phyloP scores from a whole-genome alignment of 1,140 invertebrate species.

The Caenorhabditis tropicalis region DNA sequence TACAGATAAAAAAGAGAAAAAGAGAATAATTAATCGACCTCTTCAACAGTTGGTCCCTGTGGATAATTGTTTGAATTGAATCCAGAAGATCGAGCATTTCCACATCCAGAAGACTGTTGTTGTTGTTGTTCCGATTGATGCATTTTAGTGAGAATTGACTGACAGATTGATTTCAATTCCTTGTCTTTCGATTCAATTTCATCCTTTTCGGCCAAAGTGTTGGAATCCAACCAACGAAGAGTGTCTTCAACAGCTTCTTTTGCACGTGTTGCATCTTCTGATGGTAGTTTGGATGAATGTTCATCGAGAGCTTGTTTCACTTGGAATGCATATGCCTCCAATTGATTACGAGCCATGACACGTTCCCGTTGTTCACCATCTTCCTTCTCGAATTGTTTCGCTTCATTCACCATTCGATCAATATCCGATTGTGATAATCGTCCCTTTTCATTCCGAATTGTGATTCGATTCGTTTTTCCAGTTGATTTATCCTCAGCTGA shows the following conservation, averaged over 20 bases:
- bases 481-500: conserved; percentile 82
- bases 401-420: conserved; percentile 75
- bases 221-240: conserved; percentile 75
- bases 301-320: conserved; percentile 59
- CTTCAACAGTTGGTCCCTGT: conserved; percentile 65
- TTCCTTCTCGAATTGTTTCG: conserved; percentile 75
- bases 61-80: conserved; percentile 44
- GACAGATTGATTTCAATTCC: conserved; percentile 76
- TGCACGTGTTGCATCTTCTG: conserved; percentile 43
- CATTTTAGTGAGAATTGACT: conserved; percentile 76
- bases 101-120: conserved; percentile 11
- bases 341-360: conserved; percentile 70
- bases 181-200: conserved; percentile 73
- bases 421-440: conserved; percentile 74
- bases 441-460: conserved; percentile 75
- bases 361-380: conserved; percentile 72
- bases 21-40: conserved; percentile 67
- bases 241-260: conserved; percentile 56
- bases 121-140: conserved; percentile 55
- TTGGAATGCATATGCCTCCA: conserved; percentile 60
- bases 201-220: conserved; percentile 74
- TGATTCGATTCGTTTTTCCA: conserved; percentile 78
- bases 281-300: conserved; percentile 46
- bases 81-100: not conserved
- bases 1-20: not conserved